Evolutionary conservation across 2,888 invertebrate genomes (phyloP), one percentile per base, ranked within the genome.

Genomic region (Volucella inanis): DNA sequence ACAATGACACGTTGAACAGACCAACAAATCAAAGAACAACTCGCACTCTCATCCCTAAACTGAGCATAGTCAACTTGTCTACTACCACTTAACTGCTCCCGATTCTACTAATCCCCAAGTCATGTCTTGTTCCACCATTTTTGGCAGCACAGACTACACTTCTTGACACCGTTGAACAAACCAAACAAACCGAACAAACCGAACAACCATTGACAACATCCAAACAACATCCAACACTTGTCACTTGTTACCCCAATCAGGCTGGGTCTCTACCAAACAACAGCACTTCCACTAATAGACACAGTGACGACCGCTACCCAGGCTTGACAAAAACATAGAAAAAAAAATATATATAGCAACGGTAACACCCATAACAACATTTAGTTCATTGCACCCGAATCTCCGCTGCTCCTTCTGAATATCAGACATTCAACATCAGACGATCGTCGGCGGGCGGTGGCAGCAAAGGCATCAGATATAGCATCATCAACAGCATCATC

Each of bases 1-100:
- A 50, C 80, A 68, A 59, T 71, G 80, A 75, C 81, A 76, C 71
- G 81, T 81, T 67, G 81, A 68, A 76, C 76, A 64, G 62, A 74
- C 11, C 39, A 68, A 71, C 76, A 76, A 81, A 76, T 80, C 84
- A 75, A 80, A 80, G 67, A 76, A 84, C 75, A 65, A 75, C 72
- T 72, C 67, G 38, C 47, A 74, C 67, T 76, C 81, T 68, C 85
- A 85, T 80, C 85, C 85, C 81, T 76, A 81, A 81, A 72, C 85
- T 38, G 85, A 72, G 57, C 43, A 61, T 43, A 61, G 70, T 57
- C 85, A 81, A 55, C 55, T 65, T 70, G 74, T 75, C 83, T 79
- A 57, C 52, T 11, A 68, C 45, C 31, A 45, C 49, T 64, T 45
- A 31, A 49, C 41, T 84, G 84, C 70, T 75, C 84, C 65, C 75